phyloP scores from a whole-genome alignment of 2,113 vertebrate species.

The Triplophysa siluroides region DNA sequence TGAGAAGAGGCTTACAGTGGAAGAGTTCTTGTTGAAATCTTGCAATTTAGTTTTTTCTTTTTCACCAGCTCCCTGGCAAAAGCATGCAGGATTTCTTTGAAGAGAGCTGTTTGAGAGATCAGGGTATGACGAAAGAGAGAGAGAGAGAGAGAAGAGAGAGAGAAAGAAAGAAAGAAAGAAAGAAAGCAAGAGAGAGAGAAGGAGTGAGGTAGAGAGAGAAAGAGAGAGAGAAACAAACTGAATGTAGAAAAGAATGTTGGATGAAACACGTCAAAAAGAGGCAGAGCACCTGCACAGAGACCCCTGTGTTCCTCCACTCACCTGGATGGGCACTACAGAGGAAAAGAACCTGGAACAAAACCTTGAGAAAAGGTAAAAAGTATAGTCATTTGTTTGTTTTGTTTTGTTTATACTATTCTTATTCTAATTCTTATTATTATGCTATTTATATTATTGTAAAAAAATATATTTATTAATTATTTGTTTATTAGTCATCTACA shows the following conservation, averaged over 20 bases:
- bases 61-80: constrained; percentile 24
- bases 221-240: constrained; percentile 17
- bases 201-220: not conserved
- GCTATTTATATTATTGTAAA: not conserved
- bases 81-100: constrained; percentile 24
- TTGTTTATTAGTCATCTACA: not conserved
- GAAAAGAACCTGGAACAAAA: constrained; percentile 11
- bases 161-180: not conserved
- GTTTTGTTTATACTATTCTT: not conserved
- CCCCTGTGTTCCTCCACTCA: constrained; percentile 52
- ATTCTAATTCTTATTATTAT: not conserved
- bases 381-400: not conserved
- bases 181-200: constrained; percentile 47
- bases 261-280: constrained; percentile 56
- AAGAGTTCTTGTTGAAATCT: constrained; percentile 23
- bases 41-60: constrained; percentile 14
- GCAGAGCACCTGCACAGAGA: constrained; percentile 69
- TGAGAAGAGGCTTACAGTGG: constrained; percentile 51
- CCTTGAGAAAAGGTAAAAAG: not conserved
- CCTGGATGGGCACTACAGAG: constrained; percentile 53
- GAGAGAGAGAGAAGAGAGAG: constrained; percentile 36
- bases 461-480: too few relatives aligned
- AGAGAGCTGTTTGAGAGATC: constrained; percentile 23
- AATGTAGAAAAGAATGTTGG: constrained; percentile 41
- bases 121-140: not conserved